Evolutionary conservation across 2,797 vertebrate species (phyloP), one percentile per base, ranked within the genome.

Genomic region (Pangasius sanitwongsei): DNA sequence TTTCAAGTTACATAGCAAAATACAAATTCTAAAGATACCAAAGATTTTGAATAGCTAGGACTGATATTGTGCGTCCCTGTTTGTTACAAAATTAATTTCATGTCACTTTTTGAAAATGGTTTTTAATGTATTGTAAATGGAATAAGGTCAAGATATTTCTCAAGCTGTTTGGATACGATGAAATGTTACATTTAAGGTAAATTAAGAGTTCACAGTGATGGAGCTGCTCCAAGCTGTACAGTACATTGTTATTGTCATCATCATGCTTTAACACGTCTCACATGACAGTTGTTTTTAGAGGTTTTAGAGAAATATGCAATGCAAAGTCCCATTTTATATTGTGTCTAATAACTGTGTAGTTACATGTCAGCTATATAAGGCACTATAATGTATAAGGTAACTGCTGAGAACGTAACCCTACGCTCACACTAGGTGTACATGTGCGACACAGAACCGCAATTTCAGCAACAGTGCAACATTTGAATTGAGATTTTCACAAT

Each of bases 21-120:
- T 55, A 77, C 12, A 80, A 84, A 44, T 65, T 87, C 65, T 81
- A 86, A 75, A 74, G 37, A 88, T 90, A 91, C 90, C 90, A 92
- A 91, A 92, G 90, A 90, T 75, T 87, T 83, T 53, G 25, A 63
- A n/a, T 81, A 70, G 83, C 57, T 83, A 72, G 8, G 57, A 55
- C 7, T 31, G 37, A 50, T 83, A 2, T 55, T 20, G 23, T 61
- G 31, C n/a, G 75, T 70, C 28, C 9, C 37, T 3, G 37, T 63
- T 83, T 34, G 37, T 15, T 80, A 48, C 9, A 11, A 86, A 48
- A 85, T 65, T 8, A 3, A 41, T 57, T 37, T 65, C 28, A 12
- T 81, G n/a, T 61, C 28, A 55, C 23, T 15, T 70, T 80, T 78
- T 15, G 18, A 9, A 31, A 55, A 69, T 59, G 23, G 18, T 16